phyloP scores from a whole-genome alignment of 2,113 vertebrate genomes.

The Phrynosoma blainvillii region DNA sequence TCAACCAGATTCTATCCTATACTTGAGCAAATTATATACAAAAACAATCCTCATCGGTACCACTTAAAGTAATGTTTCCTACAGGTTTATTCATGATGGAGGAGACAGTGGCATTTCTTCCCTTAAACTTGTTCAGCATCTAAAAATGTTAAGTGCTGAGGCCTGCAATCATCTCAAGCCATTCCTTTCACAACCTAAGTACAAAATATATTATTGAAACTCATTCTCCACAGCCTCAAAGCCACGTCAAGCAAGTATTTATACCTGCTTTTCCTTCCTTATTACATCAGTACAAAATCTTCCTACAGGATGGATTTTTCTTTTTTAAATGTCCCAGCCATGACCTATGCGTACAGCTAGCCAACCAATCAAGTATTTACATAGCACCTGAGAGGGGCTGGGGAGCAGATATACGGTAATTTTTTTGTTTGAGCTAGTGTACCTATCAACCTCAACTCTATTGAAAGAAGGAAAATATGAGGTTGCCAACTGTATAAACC shows the following conservation, averaged over 20 bases:
- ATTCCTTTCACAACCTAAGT: slow-evolving; percentile 30
- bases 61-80: slow-evolving; percentile 30
- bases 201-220: slow-evolving; percentile 16
- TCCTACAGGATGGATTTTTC: background rate
- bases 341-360: slow-evolving; percentile 36
- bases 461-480: slow-evolving; percentile 14
- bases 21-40: background rate
- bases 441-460: background rate
- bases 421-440: slow-evolving; percentile 47
- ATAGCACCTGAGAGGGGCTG: slow-evolving; percentile 50
- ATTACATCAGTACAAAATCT: slow-evolving; percentile 43
- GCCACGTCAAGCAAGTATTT: slow-evolving; percentile 37
- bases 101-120: background rate
- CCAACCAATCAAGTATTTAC: slow-evolving; percentile 57
- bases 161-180: slow-evolving; percentile 53
- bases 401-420: slow-evolving; percentile 36
- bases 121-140: slow-evolving; percentile 42
- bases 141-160: background rate
- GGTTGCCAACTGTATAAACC: background rate
- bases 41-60: slow-evolving; percentile 38
- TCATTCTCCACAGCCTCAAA: slow-evolving; percentile 26
- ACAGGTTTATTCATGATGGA: slow-evolving; percentile 19
- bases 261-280: slow-evolving; percentile 60
- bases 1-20: background rate
- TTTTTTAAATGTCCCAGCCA: background rate